Evolutionary conservation across 2,888 invertebrate species (phyloP).

Genomic region (Iselma pallidipennis): DNA sequence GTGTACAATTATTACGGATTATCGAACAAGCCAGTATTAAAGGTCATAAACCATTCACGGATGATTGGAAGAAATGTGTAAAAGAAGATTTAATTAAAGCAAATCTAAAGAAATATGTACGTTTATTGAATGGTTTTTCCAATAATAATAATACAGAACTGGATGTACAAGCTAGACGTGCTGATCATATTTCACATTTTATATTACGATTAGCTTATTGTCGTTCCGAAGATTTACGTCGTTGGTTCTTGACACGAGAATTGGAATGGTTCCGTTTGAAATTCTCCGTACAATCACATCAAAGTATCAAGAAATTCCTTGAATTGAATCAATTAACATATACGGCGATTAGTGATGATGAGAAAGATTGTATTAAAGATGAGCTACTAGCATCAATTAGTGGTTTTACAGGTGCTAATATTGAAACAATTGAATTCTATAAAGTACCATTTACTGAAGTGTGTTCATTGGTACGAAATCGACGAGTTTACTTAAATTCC

Average conservation of each 20-base stretch:
- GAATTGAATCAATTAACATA: conserved; percentile 70
- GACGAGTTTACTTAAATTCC: conserved; percentile 76
- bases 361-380: conserved; percentile 66
- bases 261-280: conserved; percentile 85
- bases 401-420: conserved; percentile 59
- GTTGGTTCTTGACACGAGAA: conserved; percentile 90
- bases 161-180: conserved; percentile 69
- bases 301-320: conserved; percentile 69
- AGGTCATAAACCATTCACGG: conserved; percentile 64
- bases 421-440: conserved; percentile 67
- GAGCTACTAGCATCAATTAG: conserved; percentile 66
- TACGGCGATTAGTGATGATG: conserved; percentile 66
- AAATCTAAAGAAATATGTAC: conserved; percentile 67
- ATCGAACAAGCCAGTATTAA: conserved; percentile 74
- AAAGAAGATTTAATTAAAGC: conserved; percentile 68
- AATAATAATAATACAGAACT: conserved; percentile 61
- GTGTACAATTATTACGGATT: conserved; percentile 76
- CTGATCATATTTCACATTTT: conserved; percentile 92
- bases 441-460: conserved; percentile 73
- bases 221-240: conserved; percentile 78
- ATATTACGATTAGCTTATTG: conserved; percentile 91
- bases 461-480: conserved; percentile 75
- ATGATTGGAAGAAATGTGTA: conserved; percentile 71
- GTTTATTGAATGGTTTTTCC: conserved; percentile 62
- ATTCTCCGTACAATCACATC: conserved; percentile 66